A percentile compares a stretch with the other conserved stretches of the same genome.
phyloP scores from a whole-genome alignment of 2,888 invertebrate species.

The Salpingus planirostris region DNA sequence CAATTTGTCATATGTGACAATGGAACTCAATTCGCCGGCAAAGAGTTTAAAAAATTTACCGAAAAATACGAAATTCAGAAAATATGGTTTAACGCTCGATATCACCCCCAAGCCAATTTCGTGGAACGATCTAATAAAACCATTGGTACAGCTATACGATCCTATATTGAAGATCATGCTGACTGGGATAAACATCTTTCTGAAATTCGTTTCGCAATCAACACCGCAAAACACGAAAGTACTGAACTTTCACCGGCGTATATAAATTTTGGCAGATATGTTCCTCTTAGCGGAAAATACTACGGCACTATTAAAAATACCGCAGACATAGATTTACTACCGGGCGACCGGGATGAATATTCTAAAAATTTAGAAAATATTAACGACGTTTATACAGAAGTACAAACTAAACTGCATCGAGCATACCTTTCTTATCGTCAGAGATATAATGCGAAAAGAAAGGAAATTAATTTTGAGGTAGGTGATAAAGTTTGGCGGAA shows the following conservation, averaged over 20 bases:
- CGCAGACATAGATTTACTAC: background rate
- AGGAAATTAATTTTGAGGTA: background rate
- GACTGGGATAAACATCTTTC: background rate
- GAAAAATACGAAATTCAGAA: slow-evolving; percentile 14
- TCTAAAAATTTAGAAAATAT: background rate
- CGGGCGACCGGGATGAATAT: background rate
- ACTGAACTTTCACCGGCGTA: background rate
- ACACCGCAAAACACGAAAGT: background rate
- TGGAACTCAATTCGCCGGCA: slow-evolving; percentile 11
- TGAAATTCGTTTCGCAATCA: background rate
- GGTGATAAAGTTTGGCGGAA: background rate
- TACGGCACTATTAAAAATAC: background rate
- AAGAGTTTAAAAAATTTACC: slow-evolving; percentile 11
- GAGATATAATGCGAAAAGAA: background rate
- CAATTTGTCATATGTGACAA: slow-evolving; percentile 14
- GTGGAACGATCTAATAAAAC: slow-evolving; percentile 18
- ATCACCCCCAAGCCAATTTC: slow-evolving; percentile 30
- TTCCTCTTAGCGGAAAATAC: background rate
- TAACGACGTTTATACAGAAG: background rate
- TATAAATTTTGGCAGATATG: background rate
- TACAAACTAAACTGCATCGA: background rate
- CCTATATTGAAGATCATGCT: background rate
- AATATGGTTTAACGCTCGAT: slow-evolving; percentile 20
- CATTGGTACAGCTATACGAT: background rate
- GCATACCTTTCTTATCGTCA: background rate